Evolutionary conservation across 2,888 invertebrate species (phyloP).

Genomic region (Panopea generosa): DNA sequence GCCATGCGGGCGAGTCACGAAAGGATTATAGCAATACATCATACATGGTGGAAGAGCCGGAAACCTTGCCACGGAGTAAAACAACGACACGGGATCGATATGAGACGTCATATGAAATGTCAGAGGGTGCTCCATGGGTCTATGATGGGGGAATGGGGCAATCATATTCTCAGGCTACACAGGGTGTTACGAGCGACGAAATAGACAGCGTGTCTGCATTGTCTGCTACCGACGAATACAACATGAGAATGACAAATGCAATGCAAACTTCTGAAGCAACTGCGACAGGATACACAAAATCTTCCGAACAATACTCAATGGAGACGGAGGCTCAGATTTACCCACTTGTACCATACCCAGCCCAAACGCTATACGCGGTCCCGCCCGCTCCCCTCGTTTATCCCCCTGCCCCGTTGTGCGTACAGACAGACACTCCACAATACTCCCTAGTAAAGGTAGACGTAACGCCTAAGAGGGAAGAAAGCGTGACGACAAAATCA

Average conservation of each 20-base stretch:
- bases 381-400: constrained; percentile 30
- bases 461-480: constrained; percentile 46
- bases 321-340: constrained; percentile 48
- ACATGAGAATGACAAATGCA: not conserved
- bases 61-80: constrained; percentile 37
- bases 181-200: constrained; percentile 33
- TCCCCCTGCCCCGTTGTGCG: constrained; percentile 28
- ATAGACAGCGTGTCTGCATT: constrained; percentile 31
- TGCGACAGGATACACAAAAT: constrained; percentile 16
- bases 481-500: constrained; percentile 26
- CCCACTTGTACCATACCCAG: constrained; percentile 25
- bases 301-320: constrained; percentile 49
- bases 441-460: constrained; percentile 66
- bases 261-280: constrained; percentile 10
- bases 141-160: constrained; percentile 56
- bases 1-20: not conserved
- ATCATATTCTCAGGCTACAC: constrained; percentile 43
- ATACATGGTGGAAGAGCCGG: constrained; percentile 61
- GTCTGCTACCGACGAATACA: constrained; percentile 8
- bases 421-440: constrained; percentile 46
- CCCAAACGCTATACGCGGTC: constrained; percentile 5
- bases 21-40: constrained; percentile 48
- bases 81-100: constrained; percentile 47
- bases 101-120: constrained; percentile 61
- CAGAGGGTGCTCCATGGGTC: constrained; percentile 55